Conservation (phyloP, 2,113 vertebrate genomes). For the Micronycteris hirsuta region DNA sequence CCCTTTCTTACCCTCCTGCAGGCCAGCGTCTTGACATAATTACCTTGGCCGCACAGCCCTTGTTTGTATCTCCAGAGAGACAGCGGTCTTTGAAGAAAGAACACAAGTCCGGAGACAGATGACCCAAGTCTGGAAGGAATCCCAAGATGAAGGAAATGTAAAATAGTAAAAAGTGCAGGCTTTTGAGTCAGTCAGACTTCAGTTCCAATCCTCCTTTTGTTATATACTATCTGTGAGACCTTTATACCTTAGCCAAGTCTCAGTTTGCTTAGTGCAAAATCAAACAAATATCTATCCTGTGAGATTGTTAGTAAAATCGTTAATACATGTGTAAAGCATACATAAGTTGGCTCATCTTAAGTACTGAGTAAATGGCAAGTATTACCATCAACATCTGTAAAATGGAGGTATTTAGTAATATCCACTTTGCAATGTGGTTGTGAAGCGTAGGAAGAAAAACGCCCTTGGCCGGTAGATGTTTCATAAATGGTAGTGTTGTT, state of each 20-base stretch:
- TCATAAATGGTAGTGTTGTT: not conserved
- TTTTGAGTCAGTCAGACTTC: not conserved
- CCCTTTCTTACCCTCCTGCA: not conserved
- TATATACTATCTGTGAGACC: not conserved
- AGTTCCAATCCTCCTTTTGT: not conserved
- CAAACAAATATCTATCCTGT: not conserved
- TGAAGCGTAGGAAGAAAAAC: not conserved
- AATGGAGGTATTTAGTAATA: constrained; percentile 14
- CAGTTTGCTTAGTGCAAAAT: not conserved
- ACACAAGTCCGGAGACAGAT: not conserved
- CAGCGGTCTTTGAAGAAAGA: not conserved
- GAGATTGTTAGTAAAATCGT: not conserved
- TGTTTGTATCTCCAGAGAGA: constrained; percentile 14
- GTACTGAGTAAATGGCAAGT: not conserved
- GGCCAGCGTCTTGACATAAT: constrained; percentile 2
- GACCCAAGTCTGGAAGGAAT: constrained; percentile 23
- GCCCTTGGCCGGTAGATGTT: not conserved
- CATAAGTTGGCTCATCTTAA: not conserved
- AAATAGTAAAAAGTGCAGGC: not conserved
- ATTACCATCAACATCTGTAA: not conserved
- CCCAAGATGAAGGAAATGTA: not conserved
- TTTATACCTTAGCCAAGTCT: not conserved
- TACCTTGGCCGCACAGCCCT: not conserved
- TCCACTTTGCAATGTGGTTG: not conserved
- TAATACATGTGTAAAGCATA: constrained; percentile 6